Conservation (phyloP, 2,113 vertebrate species). For the Salvelinus sp. region DNA sequence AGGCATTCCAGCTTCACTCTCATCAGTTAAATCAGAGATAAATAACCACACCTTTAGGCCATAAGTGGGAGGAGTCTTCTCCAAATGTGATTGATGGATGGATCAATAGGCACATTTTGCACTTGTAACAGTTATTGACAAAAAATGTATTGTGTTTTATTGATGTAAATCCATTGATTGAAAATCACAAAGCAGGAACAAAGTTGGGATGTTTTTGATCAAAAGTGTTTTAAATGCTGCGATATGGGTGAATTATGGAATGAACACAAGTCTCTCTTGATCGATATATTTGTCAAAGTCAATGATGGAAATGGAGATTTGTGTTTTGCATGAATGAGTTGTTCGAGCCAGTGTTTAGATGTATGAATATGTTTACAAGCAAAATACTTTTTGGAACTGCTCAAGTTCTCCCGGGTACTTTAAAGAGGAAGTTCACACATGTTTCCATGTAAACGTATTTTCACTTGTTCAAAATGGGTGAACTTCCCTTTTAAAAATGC, state of each 20-base stretch:
- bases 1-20: slow-evolving; percentile 27
- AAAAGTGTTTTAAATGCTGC: neutral
- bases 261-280: neutral
- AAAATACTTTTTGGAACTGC: neutral
- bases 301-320: neutral
- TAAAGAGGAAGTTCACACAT: too few species aligned
- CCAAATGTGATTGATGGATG: slow-evolving; percentile 16
- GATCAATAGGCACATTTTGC: slow-evolving; percentile 6
- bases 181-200: neutral
- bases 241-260: neutral
- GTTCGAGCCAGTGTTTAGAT: neutral
- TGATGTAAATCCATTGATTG: neutral
- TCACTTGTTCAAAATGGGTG: too few species aligned
- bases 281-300: neutral
- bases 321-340: slow-evolving; percentile 2
- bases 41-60: neutral
- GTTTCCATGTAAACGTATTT: too few species aligned
- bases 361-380: neutral
- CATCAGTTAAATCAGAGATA: neutral
- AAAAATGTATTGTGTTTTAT: neutral
- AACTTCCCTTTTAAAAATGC: too few species aligned
- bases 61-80: slow-evolving; percentile 5
- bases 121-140: slow-evolving; percentile 12
- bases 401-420: neutral
- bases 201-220: neutral